Evolutionary conservation across 1,140 invertebrate species (phyloP), one percentile per base, ranked within the genome.

Genomic region (Marisa cornuarietis): DNA sequence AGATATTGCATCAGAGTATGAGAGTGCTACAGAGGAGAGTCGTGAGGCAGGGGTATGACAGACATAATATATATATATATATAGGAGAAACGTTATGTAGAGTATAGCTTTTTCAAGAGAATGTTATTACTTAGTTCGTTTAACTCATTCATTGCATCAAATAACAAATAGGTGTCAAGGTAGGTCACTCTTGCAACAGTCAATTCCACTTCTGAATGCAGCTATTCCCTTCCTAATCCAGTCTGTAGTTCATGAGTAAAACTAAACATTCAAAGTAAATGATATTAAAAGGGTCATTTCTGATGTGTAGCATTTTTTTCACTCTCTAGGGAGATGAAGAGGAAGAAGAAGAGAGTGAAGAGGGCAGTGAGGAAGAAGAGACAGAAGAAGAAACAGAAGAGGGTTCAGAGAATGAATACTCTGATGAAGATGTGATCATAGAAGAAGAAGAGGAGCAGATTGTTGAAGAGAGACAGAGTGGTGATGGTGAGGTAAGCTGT

Each of bases 381-480:
- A 74, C 71, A 26, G 82, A 83, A 68, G 76, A 79, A 68, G 84
- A 81, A 42, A 83, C 75, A 74, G 82, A 83, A 26, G 78, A 80
- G 24, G 84, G 83, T 18, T 76, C 71, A n/a, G 83, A 84, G 26
- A 80, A 74, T 80, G 85, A 86, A 79, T 81, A 80, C 20, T 68
- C 73, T 62, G 85, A 83, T 10, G 81, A 72, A 69, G 83, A 79
- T 26, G 71, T 78, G 51, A 79, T 82, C 31, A 87, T 89, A 31
- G 86, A 87, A 71, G 87, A 85, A 58, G 87, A 91, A 61, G 87
- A 87, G 42, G 85, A 84, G 42, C 86, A 85, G 71, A 61, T 85
- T 13, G 87, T 87, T 49, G 90, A 87, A 77, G 89, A 91, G 81
- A 77, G 90, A 26, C 89, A 90, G 79, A 90, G 91, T 83, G 91